A percentile compares a stretch with the other conserved stretches of the same genome.
Evolutionary conservation across 2,888 invertebrate genomes (phyloP).

Genomic region (Harpalus rubripes): DNA sequence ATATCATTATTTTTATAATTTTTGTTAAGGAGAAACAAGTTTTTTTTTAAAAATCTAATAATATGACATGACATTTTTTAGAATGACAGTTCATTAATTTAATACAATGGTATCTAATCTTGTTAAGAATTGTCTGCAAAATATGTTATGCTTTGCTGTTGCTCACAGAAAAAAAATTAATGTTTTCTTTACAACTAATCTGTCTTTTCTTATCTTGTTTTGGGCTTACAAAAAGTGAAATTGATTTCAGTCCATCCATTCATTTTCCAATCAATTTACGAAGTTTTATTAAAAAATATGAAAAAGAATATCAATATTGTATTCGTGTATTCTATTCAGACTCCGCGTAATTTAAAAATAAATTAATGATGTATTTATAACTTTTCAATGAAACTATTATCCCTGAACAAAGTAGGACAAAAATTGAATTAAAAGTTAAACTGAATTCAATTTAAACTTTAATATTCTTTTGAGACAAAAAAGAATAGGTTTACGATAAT

Average conservation of each 20-base stretch:
- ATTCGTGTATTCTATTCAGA: background rate
- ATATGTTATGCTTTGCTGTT: no score
- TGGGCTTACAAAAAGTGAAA: background rate
- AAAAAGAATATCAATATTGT: background rate
- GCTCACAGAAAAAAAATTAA: no score
- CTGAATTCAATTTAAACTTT: slow-evolving; percentile 52
- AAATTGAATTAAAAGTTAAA: slow-evolving; percentile 50
- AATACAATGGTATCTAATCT: no score
- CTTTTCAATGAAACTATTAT: slow-evolving; percentile 26
- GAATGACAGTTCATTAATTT: no score
- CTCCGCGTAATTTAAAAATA: slow-evolving; percentile 15
- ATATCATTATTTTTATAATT: no score
- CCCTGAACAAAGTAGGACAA: slow-evolving; percentile 4
- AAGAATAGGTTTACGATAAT: slow-evolving; percentile 42
- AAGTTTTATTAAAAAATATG: slow-evolving; percentile 10
- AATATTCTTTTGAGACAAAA: slow-evolving; percentile 25
- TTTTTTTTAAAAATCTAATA: no score
- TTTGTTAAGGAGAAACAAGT: no score
- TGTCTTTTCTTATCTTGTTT: no score
- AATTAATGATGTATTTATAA: slow-evolving; percentile 44
- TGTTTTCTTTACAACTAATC: no score
- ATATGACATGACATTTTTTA: no score
- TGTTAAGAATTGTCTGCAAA: no score
- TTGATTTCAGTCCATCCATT: background rate
- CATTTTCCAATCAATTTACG: background rate